Conservation (phyloP, 2,888 invertebrate genomes). For the Chaetogeoica ovagalla region DNA sequence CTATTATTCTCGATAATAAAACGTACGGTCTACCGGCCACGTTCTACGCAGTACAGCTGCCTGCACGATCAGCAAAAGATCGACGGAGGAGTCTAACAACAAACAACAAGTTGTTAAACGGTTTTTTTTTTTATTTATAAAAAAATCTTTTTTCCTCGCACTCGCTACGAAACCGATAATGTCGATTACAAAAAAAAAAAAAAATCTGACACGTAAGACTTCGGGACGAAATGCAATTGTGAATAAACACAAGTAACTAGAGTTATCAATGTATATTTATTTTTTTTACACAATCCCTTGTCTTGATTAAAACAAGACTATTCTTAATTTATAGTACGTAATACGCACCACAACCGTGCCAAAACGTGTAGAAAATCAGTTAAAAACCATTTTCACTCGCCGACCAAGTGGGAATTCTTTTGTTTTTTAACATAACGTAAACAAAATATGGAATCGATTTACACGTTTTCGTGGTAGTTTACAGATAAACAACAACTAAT, state of each 20-base stretch:
- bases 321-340: too few relatives aligned
- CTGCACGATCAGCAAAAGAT: background rate
- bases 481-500: too few relatives aligned
- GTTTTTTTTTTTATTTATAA: background rate
- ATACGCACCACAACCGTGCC: background rate
- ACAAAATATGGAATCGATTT: too few relatives aligned
- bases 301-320: background rate
- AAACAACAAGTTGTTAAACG: background rate
- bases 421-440: too few relatives aligned
- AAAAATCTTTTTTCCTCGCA: too few relatives aligned
- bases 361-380: constrained; percentile 1
- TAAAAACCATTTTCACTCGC: too few relatives aligned
- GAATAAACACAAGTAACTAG: constrained; percentile 8
- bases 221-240: constrained; percentile 7
- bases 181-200: background rate
- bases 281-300: constrained; percentile 7
- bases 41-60: background rate
- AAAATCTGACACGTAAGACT: background rate
- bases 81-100: background rate
- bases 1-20: background rate
- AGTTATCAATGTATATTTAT: background rate
- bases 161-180: background rate
- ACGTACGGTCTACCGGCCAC: too few relatives aligned
- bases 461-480: too few relatives aligned
- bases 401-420: too few relatives aligned